Percentiles rank a stretch among this genome's conserved stretches.
phyloP scores from a whole-genome alignment of 2,113 vertebrate genomes.

The Mellivora capensis region DNA sequence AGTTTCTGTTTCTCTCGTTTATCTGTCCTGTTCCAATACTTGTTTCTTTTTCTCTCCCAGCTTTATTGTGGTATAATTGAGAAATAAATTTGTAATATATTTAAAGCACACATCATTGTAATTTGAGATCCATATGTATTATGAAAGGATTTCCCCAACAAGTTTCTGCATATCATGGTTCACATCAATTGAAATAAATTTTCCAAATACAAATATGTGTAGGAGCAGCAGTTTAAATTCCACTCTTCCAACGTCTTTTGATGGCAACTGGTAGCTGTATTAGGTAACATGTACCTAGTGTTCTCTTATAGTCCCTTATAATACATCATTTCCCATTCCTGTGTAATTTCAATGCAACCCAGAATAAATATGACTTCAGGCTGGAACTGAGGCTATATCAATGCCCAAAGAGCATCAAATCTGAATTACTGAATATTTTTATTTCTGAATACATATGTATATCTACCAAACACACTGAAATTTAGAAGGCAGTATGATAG shows the following conservation, averaged over 20 bases:
- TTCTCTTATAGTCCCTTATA: conserved; percentile 54
- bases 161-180: background rate
- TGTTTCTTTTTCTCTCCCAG: background rate
- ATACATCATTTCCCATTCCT: conserved; percentile 67
- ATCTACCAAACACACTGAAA: background rate
- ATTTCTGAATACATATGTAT: background rate
- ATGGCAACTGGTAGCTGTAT: background rate
- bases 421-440: conserved; percentile 12
- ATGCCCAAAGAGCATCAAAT: background rate
- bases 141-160: background rate
- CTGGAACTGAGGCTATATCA: background rate
- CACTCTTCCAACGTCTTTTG: background rate
- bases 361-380: conserved; percentile 1
- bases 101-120: background rate
- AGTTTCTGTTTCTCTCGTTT: background rate
- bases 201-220: background rate
- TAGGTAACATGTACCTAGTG: background rate
- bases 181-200: background rate
- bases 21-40: background rate
- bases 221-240: background rate
- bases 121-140: background rate
- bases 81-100: background rate
- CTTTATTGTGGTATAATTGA: background rate
- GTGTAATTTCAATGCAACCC: conserved; percentile 68
- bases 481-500: background rate